Conservation (phyloP, 2,113 vertebrate species). For the Mastomys coucha region DNA sequence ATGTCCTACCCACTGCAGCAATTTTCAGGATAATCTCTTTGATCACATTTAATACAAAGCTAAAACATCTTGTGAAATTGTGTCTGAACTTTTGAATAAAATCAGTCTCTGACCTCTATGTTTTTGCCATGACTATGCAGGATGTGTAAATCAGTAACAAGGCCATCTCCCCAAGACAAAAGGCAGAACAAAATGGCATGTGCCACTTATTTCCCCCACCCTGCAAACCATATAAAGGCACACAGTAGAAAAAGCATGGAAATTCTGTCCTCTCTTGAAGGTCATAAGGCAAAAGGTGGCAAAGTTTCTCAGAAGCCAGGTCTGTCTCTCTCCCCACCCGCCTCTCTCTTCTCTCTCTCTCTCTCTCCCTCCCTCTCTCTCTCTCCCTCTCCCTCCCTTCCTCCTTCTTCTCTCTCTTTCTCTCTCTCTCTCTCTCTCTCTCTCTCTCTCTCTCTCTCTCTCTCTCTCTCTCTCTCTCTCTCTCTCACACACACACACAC, state of each 20-base stretch:
- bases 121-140: neutral
- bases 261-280: slow-evolving; percentile 6
- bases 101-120: neutral
- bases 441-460: no score
- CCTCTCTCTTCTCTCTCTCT: no score
- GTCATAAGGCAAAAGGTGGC: neutral
- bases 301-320: slow-evolving; percentile 7
- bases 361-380: no score
- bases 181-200: slow-evolving; percentile 17
- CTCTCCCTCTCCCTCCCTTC: no score
- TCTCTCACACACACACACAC: neutral
- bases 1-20: neutral
- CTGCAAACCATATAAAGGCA: neutral
- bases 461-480: no score
- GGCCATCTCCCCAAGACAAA: slow-evolving; percentile 3
- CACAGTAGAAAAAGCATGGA: neutral
- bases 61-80: slow-evolving; percentile 7
- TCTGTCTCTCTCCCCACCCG: no score
- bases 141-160: neutral
- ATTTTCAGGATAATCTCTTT: neutral
- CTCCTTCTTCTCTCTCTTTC: no score
- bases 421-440: no score
- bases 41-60: slow-evolving; percentile 52
- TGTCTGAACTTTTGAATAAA: slow-evolving; percentile 44
- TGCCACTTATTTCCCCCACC: neutral